Evolutionary conservation across 2,888 invertebrate genomes (phyloP), one percentile per base, ranked within the genome.

Genomic region (Mythimna impura): DNA sequence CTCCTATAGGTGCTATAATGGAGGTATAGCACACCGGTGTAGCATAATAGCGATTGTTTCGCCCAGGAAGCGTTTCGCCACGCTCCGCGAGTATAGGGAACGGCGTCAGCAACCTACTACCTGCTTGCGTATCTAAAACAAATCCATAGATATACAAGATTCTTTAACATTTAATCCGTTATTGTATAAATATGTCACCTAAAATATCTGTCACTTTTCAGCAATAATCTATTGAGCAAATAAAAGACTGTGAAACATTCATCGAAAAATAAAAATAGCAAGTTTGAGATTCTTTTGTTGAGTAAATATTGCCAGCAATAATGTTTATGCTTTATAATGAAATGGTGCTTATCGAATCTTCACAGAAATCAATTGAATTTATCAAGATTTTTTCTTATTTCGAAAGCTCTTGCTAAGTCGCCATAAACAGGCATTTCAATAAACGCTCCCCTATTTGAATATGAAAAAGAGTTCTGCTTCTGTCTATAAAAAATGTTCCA

Each of bases 21-120:
- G 62, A 74, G 67, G 73, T 82, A 82, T 82, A 85, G 82, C 80
- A 85, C 82, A 81, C 87, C 80, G 91, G 90, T 66, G 62, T 43
- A 55, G 66, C 92, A 95, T 94, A 93, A 92, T 92, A 84, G 90
- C 91, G 89, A 96, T 96, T 96, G 96, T 96, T 93, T 93, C 76
- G 88, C 85, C 89, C 95, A 95, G 96, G 96, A 96, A 95, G 83
- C 91, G 87, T 91, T 94, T 96, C 92, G 93, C 92, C 88, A 95
- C 95, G 95, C 90, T 92, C 87, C 85, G 84, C 85, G 87, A 89
- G 86, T 88, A 89, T 91, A 90, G 88, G 88, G 87, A 87, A 87
- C 89, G 88, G 88, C 90, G 89, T 90, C 89, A 84, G 85, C 83
- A 84, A 88, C 87, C 83, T 84, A 88, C 87, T 87, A 88, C 89